Evolutionary conservation across 2,113 vertebrate species (phyloP).

Genomic region (Pyxicephalus adspersus): DNA sequence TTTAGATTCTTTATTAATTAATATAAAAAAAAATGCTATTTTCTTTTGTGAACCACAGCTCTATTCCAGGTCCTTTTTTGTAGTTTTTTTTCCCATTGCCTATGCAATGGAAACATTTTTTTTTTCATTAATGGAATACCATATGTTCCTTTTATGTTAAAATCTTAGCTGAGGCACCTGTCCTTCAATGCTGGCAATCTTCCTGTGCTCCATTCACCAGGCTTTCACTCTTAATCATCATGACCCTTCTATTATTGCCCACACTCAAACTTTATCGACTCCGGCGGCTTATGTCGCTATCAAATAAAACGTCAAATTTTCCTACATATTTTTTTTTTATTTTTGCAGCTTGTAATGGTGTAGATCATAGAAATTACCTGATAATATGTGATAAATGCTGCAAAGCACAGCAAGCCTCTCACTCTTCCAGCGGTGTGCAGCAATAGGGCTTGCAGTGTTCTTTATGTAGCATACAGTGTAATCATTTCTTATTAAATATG

Average conservation of each 20-base stretch:
- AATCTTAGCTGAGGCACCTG: too few relatives aligned
- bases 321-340: constrained; percentile 8
- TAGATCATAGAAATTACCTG: constrained; percentile 18
- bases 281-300: background rate
- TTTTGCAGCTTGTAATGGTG: background rate
- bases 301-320: background rate
- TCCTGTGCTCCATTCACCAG: background rate
- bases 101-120: too few relatives aligned
- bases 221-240: background rate
- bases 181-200: background rate
- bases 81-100: too few relatives aligned
- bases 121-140: too few relatives aligned
- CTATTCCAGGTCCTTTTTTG: too few relatives aligned
- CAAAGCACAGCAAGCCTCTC: background rate
- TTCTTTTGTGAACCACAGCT: too few relatives aligned
- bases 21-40: too few relatives aligned
- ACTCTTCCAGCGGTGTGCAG: background rate
- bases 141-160: too few relatives aligned
- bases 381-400: constrained; percentile 26
- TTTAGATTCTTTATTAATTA: too few relatives aligned
- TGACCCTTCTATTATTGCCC: background rate
- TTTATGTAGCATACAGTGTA: background rate
- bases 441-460: background rate
- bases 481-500: constrained; percentile 2
- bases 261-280: background rate